Base-by-base conservation (phyloP, 2,113 vertebrate species). In the Leucoraja erinaceus region DNA sequence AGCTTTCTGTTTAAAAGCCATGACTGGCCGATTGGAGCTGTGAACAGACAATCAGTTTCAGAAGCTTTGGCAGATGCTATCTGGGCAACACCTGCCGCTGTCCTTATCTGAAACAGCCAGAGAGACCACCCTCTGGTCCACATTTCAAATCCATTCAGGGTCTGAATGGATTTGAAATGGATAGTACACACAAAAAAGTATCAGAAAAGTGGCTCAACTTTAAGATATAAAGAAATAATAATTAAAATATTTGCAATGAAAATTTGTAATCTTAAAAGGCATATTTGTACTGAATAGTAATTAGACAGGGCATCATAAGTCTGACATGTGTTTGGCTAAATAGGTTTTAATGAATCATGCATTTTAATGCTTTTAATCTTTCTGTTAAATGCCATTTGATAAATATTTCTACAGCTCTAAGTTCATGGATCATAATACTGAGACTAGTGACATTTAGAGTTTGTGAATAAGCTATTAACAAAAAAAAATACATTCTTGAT, bases 131-230 rank as follows among this genome's bases (percentile, higher is more conserved):
- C 38, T 47, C 38, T 47, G 38, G 38, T 47, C 38, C 38, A 47
- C 38, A 47, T 47, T 47, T 47, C 38, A 47, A 47, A 47, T 47
- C 38, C 38, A 47, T 47, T 47, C 38, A 47, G 38, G 38, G 81
- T 59, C 81, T 59, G 54, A 84, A 84, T 84, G 38, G 54, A 84
- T 84, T 54, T 54, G 78, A 81, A 81, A 54, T 20, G 74, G 74
- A 31, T 12, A 77, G 31, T 56, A 59, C 54, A 84, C 22, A 84
- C 38, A 47, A 56, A 79, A 54, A 59, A 59, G n/a, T 38, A 83
- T 47, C 79, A 83, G 54, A 56, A 84, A 22, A 25, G 18, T 59
- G 56, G 12, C 18, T 22, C 56, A 84, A 84, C 18, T 8, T 84
- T 25, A 84, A 25, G 47, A 54, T 84, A 5, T 56, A 25, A 54